Percentiles rank a stretch among this genome's conserved stretches.
Conservation (phyloP, 2,888 invertebrate species). For the Lissonota sp. region DNA sequence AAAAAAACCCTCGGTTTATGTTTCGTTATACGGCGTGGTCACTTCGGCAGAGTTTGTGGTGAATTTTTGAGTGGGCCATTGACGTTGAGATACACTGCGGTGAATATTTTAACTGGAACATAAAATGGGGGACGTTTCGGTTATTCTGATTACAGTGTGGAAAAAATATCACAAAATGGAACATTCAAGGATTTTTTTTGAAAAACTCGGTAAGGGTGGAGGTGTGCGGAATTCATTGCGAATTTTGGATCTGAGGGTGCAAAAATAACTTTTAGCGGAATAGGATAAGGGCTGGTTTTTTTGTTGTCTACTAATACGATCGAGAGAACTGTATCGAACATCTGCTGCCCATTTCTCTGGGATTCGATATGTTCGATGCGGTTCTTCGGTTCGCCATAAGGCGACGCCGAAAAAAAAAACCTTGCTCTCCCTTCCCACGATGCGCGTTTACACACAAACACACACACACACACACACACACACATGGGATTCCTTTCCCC, state of each 20-base stretch:
- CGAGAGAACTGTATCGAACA: slow-evolving; percentile 63
- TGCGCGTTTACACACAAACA: background rate
- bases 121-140: too few relatives aligned
- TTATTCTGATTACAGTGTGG: too few relatives aligned
- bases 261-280: slow-evolving; percentile 39
- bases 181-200: too few relatives aligned
- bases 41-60: too few relatives aligned
- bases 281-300: slow-evolving; percentile 53
- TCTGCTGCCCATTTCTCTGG: slow-evolving; percentile 71
- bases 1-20: slow-evolving; percentile 3
- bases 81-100: too few relatives aligned
- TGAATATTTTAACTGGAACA: too few relatives aligned
- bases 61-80: too few relatives aligned
- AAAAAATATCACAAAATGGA: too few relatives aligned
- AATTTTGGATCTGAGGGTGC: slow-evolving; percentile 42
- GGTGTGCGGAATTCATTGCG: too few relatives aligned
- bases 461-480: slow-evolving; percentile 18
- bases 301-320: slow-evolving; percentile 45
- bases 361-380: slow-evolving; percentile 34
- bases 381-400: slow-evolving; percentile 74
- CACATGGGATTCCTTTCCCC: slow-evolving; percentile 34
- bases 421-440: slow-evolving; percentile 67
- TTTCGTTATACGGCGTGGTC: background rate
- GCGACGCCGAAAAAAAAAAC: slow-evolving; percentile 79
- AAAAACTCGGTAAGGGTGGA: too few relatives aligned